These are phyloP conservation scores for Drosophila seguyi DNA, from an alignment of 1,140 invertebrate species.

Conservation along the genomic window DNA sequence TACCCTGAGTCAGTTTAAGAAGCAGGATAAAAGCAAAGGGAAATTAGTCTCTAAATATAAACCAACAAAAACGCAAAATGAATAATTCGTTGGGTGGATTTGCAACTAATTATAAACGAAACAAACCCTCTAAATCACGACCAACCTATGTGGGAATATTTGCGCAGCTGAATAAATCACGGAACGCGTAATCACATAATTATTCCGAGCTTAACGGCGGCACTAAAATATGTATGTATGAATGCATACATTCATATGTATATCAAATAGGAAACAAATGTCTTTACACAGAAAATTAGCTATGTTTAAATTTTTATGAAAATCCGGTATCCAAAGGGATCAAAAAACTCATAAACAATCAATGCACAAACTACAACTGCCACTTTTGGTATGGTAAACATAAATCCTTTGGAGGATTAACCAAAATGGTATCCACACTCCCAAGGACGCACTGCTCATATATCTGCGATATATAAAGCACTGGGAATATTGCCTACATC, in stretches of 20 bases:
- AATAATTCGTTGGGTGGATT: neutral
- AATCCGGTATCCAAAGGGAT: conserved; percentile 1
- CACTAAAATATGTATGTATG: neutral
- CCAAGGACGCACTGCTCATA: conserved; percentile 47
- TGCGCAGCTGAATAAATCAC: conserved; percentile 36
- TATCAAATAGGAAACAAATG: conserved; percentile 8
- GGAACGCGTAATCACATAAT: conserved; percentile 47
- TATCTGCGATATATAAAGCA: conserved; percentile 39
- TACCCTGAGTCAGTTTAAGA: neutral
- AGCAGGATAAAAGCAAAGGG: neutral
- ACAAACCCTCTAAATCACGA: neutral
- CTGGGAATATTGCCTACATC: conserved; percentile 24
- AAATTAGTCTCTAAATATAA: conserved; percentile 12
- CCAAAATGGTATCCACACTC: neutral
- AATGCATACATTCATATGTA: neutral
- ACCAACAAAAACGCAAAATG: neutral
- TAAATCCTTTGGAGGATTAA: conserved; percentile 23
- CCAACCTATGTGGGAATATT: conserved; percentile 8
- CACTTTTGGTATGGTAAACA: conserved; percentile 52
- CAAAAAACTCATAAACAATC: conserved; percentile 12
- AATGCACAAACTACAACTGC: conserved; percentile 42
- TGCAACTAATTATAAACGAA: conserved; percentile 41
- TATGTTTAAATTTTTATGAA: conserved; percentile 37
- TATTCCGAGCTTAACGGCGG: conserved; percentile 51
- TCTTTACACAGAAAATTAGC: conserved; percentile 49